A percentile compares a stretch with the other conserved stretches of the same genome.
Conservation (phyloP, 1,140 invertebrate genomes). For the Neodiprion fabricii region DNA sequence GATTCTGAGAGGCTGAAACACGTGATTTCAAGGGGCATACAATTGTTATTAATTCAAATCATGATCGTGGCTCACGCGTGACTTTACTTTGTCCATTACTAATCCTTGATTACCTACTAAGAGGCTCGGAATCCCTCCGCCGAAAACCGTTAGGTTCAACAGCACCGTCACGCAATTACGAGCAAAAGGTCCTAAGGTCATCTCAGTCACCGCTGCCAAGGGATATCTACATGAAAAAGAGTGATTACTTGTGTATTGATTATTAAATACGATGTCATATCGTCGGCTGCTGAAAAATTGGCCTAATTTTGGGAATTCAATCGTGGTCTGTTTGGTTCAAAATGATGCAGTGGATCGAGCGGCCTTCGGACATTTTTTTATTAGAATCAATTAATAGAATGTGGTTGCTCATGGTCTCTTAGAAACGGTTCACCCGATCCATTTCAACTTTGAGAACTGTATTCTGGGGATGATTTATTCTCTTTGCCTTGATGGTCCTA, state of each 20-base stretch:
- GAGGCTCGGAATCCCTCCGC: slow-evolving; percentile 77
- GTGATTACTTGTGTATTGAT: not conserved
- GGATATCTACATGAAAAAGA: slow-evolving; percentile 66
- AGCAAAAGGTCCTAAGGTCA: slow-evolving; percentile 69
- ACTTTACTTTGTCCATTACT: not conserved
- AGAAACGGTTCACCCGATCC: no score
- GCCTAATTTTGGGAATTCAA: not conserved
- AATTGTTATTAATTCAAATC: slow-evolving; percentile 16
- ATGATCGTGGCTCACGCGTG: not conserved
- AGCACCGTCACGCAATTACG: slow-evolving; percentile 70
- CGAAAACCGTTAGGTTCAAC: slow-evolving; percentile 75
- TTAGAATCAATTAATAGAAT: no score
- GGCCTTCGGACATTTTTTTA: no score
- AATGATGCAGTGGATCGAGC: not conserved
- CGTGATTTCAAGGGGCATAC: slow-evolving; percentile 12
- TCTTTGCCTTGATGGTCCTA: no score
- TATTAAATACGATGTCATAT: not conserved
- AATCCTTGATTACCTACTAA: slow-evolving; percentile 69
- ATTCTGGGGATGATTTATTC: no score
- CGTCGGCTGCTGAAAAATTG: slow-evolving; percentile 8
- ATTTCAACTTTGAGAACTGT: no score
- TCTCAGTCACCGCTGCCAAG: slow-evolving; percentile 77
- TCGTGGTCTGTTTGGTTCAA: slow-evolving; percentile 9
- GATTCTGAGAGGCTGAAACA: slow-evolving; percentile 74
- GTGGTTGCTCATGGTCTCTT: no score